These are phyloP conservation scores for Cyclura pinguis DNA, from an alignment of 2,797 vertebrate species.

Conservation along the genomic window DNA sequence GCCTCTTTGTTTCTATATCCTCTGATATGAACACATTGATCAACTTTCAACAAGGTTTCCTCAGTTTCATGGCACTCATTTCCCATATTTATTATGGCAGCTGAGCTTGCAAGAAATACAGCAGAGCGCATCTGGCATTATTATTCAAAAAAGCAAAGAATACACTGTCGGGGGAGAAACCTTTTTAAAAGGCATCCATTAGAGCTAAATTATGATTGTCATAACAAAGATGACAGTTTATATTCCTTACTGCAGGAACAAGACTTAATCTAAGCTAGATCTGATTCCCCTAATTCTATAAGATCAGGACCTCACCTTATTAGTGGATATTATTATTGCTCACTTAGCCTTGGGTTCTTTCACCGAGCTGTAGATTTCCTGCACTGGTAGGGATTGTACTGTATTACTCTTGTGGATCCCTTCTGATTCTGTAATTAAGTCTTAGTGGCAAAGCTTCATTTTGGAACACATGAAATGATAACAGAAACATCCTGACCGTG, in stretches of 20 bases:
- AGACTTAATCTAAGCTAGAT: not conserved
- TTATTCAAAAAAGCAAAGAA: not conserved
- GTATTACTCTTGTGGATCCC: no score
- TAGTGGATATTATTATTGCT: no score
- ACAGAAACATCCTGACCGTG: not conserved
- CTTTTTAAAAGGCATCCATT: not conserved
- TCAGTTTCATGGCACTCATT: constrained; percentile 41
- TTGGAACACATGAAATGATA: not conserved
- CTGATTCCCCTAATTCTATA: not conserved
- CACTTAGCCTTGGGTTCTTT: no score
- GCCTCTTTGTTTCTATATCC: not conserved
- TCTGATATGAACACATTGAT: constrained; percentile 34
- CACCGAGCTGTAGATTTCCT: no score
- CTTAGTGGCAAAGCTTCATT: not conserved
- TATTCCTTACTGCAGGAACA: not conserved
- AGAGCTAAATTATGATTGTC: not conserved
- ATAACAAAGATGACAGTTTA: not conserved
- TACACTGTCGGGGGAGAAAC: not conserved
- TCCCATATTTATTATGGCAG: constrained; percentile 51
- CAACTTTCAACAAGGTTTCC: constrained; percentile 28
- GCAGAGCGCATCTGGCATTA: not conserved
- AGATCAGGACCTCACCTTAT: not conserved
- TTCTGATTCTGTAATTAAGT: no score
- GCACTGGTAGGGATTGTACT: no score
- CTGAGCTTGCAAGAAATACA: constrained; percentile 43